Percentiles rank a stretch among this genome's conserved stretches.
These are phyloP conservation scores for Drosophila albomicans DNA, from an alignment of 1,140 invertebrate species.

Conservation along the genomic window DNA sequence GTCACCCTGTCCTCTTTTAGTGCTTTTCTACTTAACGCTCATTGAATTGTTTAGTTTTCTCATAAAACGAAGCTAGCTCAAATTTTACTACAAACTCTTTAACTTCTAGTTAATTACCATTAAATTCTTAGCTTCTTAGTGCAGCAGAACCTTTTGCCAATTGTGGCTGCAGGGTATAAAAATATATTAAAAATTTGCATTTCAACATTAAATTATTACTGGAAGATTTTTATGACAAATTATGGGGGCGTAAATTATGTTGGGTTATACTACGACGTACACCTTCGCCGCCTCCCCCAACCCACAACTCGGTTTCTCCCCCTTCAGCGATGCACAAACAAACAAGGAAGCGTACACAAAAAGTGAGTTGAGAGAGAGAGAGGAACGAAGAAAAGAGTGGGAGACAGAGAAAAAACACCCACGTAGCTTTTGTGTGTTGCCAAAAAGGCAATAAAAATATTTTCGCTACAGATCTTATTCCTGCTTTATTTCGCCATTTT, in stretches of 20 bases:
- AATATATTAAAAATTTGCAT: constrained; percentile 82
- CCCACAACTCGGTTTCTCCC: background rate
- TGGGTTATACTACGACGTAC: constrained; percentile 35
- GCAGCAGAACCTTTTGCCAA: constrained; percentile 24
- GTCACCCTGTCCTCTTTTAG: too few species aligned
- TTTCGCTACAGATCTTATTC: constrained; percentile 82
- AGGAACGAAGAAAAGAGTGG: background rate
- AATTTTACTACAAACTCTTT: background rate
- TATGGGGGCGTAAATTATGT: constrained; percentile 83
- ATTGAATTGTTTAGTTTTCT: background rate
- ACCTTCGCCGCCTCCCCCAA: background rate
- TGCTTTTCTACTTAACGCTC: too few species aligned
- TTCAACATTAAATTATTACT: constrained; percentile 83
- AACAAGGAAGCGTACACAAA: constrained; percentile 29
- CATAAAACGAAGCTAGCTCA: background rate
- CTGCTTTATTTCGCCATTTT: constrained; percentile 83
- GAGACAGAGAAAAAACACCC: constrained; percentile 32
- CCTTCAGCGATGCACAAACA: constrained; percentile 46
- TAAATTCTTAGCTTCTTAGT: background rate
- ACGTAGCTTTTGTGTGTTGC: constrained; percentile 54
- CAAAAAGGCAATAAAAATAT: constrained; percentile 83
- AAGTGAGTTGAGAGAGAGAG: constrained; percentile 2
- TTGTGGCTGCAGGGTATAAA: constrained; percentile 48
- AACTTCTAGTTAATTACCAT: background rate
- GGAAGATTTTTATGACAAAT: constrained; percentile 84